Evolutionary conservation across 1,140 invertebrate genomes (phyloP).

Genomic region (Plutomurus gul): DNA sequence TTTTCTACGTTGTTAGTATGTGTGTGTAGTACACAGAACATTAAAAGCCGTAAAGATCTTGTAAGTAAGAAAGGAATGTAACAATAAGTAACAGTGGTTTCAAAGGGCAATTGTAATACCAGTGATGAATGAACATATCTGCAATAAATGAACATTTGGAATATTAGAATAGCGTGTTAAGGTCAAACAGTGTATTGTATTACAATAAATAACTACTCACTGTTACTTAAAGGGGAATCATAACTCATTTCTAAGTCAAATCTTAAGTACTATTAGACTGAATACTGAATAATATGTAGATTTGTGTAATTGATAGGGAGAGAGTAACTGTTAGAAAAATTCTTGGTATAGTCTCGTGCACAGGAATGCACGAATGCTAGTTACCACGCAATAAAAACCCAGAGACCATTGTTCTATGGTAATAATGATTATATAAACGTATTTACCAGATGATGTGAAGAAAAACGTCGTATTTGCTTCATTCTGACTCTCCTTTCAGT

Average conservation of each 20-base stretch:
- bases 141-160: constrained; percentile 3
- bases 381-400: constrained; percentile 4
- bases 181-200: neutral
- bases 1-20: neutral
- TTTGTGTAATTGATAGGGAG: no score
- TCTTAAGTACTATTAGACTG: no score
- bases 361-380: neutral
- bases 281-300: no score
- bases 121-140: neutral
- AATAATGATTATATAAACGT: neutral
- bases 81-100: neutral
- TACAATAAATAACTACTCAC: neutral
- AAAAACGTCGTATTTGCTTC: neutral
- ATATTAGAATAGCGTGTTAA: constrained; percentile 18
- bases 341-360: neutral
- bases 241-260: no score
- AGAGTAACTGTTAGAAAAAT: neutral
- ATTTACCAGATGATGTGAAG: neutral
- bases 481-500: no score
- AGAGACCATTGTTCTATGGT: neutral
- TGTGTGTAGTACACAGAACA: no score
- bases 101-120: neutral
- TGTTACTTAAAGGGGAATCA: neutral
- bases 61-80: neutral
- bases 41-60: neutral